Percentiles rank a stretch among this genome's conserved stretches.
These are phyloP conservation scores for Dicrurus megarhynchus DNA, from an alignment of 2,113 vertebrate genomes.

Conservation along the genomic window DNA sequence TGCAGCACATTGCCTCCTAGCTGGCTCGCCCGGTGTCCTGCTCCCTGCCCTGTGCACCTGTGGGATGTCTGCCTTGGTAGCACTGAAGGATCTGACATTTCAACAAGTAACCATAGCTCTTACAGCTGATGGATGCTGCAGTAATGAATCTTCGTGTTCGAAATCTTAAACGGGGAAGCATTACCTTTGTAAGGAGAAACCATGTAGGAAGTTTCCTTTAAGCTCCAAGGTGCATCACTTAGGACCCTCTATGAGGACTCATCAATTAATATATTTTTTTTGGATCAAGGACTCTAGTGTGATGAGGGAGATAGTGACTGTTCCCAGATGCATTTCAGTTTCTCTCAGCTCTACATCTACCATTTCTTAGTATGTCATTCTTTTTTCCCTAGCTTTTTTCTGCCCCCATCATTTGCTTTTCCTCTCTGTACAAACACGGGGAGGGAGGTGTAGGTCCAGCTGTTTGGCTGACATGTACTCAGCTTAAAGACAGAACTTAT, in stretches of 20 bases:
- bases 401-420: accelerated
- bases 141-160: accelerated
- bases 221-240: background rate
- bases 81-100: background rate
- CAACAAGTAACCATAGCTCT: background rate
- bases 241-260: no score
- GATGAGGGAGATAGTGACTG: background rate
- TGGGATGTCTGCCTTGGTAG: background rate
- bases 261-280: background rate
- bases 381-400: background rate
- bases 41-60: background rate
- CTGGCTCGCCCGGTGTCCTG: accelerated
- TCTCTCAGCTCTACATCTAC: background rate
- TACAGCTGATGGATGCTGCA: background rate
- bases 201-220: accelerated
- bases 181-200: background rate
- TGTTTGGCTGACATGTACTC: background rate
- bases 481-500: background rate
- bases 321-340: background rate
- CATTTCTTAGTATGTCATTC: background rate
- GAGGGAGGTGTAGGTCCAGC: background rate
- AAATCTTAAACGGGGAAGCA: background rate
- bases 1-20: accelerated
- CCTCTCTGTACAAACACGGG: background rate
- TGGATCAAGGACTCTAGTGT: background rate